A percentile compares a stretch with the other conserved stretches of the same genome.
phyloP scores from a whole-genome alignment of 1,140 invertebrate genomes.

The Penaeus chinensis region DNA sequence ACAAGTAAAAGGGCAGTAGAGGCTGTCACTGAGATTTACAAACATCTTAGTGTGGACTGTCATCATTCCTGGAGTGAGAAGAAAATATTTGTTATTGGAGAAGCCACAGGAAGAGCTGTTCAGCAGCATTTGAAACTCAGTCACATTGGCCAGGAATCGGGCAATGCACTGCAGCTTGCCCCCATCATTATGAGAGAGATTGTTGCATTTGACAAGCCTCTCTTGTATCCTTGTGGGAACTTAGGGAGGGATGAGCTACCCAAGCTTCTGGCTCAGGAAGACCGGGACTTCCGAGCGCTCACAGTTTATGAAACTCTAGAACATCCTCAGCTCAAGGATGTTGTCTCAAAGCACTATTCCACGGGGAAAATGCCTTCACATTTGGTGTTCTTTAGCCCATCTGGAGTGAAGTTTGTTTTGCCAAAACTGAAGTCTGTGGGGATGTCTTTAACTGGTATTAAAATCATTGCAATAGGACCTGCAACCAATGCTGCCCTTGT shows the following conservation, averaged over 20 bases:
- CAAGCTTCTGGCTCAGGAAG: slow-evolving; percentile 65
- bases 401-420: slow-evolving; percentile 67
- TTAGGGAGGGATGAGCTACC: slow-evolving; percentile 68
- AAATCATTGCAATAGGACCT: slow-evolving; percentile 69
- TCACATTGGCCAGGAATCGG: slow-evolving; percentile 67
- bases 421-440: slow-evolving; percentile 65
- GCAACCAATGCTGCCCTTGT: slow-evolving; percentile 68
- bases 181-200: slow-evolving; percentile 67
- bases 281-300: slow-evolving; percentile 66
- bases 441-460: slow-evolving; percentile 65
- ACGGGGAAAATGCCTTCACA: slow-evolving; percentile 65
- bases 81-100: slow-evolving; percentile 70
- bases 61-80: slow-evolving; percentile 66
- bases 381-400: slow-evolving; percentile 71
- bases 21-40: slow-evolving; percentile 65
- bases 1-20: slow-evolving; percentile 70
- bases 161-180: slow-evolving; percentile 69
- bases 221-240: slow-evolving; percentile 70
- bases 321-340: slow-evolving; percentile 66
- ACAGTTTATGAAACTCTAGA: slow-evolving; percentile 67
- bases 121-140: slow-evolving; percentile 65
- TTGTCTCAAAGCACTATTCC: slow-evolving; percentile 66
- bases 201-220: slow-evolving; percentile 66
- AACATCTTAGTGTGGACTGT: slow-evolving; percentile 50
- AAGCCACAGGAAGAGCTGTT: slow-evolving; percentile 67